phyloP scores from a whole-genome alignment of 2,888 invertebrate genomes.

The Hermodice carunculata region DNA sequence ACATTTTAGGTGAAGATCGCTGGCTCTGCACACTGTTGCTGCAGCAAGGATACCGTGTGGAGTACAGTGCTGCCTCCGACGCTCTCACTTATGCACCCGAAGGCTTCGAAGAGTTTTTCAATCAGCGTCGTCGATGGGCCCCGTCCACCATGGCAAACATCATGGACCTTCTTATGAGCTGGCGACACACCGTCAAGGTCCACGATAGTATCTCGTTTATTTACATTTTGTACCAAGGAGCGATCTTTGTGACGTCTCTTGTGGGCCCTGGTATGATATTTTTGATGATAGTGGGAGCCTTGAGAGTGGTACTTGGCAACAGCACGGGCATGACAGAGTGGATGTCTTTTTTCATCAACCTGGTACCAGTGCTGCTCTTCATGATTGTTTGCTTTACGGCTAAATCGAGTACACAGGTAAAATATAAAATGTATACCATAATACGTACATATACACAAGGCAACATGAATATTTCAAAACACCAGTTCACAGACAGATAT shows the following conservation, averaged over 20 bases:
- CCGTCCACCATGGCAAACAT: conserved; percentile 99
- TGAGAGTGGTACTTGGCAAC: no score
- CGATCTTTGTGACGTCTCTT: no score
- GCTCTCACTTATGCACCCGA: conserved; percentile 99
- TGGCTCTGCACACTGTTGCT: conserved; percentile 97
- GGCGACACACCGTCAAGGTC: conserved; percentile 22
- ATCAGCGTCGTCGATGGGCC: conserved; percentile 96
- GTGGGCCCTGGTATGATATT: no score
- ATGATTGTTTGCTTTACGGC: conserved; percentile 56
- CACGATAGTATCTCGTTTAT: no score
- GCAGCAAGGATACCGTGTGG: conserved; percentile 97
- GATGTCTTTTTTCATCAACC: conserved; percentile 76
- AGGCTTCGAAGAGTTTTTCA: conserved; percentile 81
- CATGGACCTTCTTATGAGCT: conserved; percentile 81
- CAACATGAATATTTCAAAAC: no score
- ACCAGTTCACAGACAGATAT: no score
- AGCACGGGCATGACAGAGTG: no score
- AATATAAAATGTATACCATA: no score
- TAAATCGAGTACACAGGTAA: conserved; percentile 77
- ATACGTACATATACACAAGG: no score
- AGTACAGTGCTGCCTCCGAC: conserved; percentile 99
- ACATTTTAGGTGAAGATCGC: conserved; percentile 93
- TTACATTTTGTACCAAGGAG: no score
- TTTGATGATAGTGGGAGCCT: no score
- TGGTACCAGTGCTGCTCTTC: conserved; percentile 59